Evolutionary conservation across 2,797 vertebrate species (phyloP).

Genomic region (Peromyscus melanophrys): DNA sequence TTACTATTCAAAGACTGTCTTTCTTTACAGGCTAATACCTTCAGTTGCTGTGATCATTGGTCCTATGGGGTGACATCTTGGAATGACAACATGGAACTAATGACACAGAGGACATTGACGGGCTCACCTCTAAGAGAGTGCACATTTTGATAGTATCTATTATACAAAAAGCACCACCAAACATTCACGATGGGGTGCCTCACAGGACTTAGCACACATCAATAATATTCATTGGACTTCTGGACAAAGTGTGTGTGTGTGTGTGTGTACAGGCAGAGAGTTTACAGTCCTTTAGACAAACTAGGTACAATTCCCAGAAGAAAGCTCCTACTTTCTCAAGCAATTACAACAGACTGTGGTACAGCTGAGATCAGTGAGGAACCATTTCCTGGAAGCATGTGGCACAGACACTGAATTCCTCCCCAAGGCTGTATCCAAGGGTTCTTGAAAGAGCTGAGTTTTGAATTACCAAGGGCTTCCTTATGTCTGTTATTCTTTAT

Average conservation of each 20-base stretch:
- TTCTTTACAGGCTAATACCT: background rate
- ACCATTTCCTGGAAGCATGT: background rate
- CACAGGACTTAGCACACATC: background rate
- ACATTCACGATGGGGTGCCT: background rate
- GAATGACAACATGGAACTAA: background rate
- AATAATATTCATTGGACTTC: background rate
- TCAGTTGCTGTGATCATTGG: background rate
- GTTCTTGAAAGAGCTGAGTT: background rate
- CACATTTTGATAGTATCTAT: background rate
- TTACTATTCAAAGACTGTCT: background rate
- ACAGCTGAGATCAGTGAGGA: background rate
- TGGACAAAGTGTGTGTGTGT: background rate
- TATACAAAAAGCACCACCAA: background rate
- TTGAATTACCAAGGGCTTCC: background rate
- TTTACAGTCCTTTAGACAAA: background rate
- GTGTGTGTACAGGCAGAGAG: background rate
- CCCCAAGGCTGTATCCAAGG: background rate
- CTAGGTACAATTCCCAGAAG: background rate
- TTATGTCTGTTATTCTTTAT: conserved; percentile 5
- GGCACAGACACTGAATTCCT: background rate
- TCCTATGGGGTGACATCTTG: background rate
- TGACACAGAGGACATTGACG: background rate
- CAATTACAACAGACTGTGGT: background rate
- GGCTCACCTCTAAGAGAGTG: background rate
- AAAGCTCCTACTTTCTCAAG: background rate